phyloP scores from a whole-genome alignment of 2,113 vertebrate genomes.

The Phoxinus phoxinus region DNA sequence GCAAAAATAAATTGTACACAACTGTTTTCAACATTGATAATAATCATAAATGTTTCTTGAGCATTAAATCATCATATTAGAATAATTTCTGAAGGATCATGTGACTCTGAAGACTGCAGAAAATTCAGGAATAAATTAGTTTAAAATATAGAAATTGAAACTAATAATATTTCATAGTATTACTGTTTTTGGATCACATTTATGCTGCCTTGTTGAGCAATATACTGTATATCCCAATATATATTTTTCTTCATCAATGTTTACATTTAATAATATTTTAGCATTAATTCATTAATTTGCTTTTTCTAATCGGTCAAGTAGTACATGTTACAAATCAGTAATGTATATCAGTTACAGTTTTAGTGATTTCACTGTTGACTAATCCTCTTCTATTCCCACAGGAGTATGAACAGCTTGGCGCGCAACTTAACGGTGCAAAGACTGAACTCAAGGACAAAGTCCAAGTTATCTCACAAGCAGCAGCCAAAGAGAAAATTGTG shows the following conservation, averaged over 20 bases:
- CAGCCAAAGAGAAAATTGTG: conserved; percentile 81
- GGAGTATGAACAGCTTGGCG: conserved; percentile 87
- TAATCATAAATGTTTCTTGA: too few relatives aligned
- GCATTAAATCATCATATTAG: too few relatives aligned
- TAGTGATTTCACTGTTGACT: background rate
- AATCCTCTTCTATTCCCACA: conserved; percentile 57
- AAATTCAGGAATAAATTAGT: too few relatives aligned
- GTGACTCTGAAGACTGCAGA: too few relatives aligned
- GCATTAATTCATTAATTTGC: background rate
- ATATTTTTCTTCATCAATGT: background rate
- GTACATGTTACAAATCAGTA: background rate
- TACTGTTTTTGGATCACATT: too few relatives aligned
- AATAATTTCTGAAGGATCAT: too few relatives aligned
- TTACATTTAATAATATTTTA: background rate
- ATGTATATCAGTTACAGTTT: background rate
- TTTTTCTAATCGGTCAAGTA: background rate
- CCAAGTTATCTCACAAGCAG: conserved; percentile 76
- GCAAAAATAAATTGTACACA: too few relatives aligned
- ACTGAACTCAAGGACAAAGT: conserved; percentile 84
- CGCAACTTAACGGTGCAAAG: conserved; percentile 85
- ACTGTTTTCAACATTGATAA: too few relatives aligned
- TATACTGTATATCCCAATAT: too few relatives aligned
- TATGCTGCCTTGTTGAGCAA: too few relatives aligned
- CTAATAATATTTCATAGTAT: too few relatives aligned
- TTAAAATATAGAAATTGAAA: too few relatives aligned